These are phyloP conservation scores for Bombus terrestris DNA, from an alignment of 1,140 invertebrate genomes.

Conservation along the genomic window DNA sequence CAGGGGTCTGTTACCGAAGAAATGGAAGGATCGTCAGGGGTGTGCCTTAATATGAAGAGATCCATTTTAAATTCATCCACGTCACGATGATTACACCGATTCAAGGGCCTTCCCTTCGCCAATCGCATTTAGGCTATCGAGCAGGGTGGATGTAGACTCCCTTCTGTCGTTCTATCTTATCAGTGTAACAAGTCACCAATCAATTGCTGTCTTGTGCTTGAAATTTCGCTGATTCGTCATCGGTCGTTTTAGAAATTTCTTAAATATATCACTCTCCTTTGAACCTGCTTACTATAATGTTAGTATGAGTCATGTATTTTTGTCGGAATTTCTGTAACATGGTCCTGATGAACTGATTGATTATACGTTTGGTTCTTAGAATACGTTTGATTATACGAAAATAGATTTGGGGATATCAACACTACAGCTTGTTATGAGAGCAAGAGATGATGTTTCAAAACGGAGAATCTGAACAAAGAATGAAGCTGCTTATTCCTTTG, in stretches of 20 bases:
- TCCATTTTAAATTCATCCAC: constrained; percentile 46
- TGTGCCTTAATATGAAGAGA: constrained; percentile 20
- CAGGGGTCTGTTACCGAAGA: not conserved
- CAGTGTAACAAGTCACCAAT: constrained; percentile 52
- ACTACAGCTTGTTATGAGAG: no score
- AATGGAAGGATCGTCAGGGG: not conserved
- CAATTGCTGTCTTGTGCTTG: constrained; percentile 9
- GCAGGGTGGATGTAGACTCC: not conserved
- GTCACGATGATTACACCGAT: constrained; percentile 54
- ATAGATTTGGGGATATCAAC: not conserved
- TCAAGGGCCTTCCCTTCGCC: constrained; percentile 15
- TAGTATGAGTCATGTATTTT: not conserved
- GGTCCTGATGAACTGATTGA: not conserved
- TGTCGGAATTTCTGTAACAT: not conserved
- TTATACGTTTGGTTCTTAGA: not conserved
- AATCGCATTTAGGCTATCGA: constrained; percentile 27
- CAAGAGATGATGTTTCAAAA: no score
- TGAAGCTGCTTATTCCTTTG: no score
- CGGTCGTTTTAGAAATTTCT: constrained; percentile 19
- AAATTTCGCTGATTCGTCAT: constrained; percentile 40
- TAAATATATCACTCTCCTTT: not conserved
- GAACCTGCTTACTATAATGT: not conserved
- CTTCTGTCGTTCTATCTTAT: constrained; percentile 40
- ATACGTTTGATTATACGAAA: not conserved
- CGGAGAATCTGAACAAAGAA: no score